phyloP scores from a whole-genome alignment of 2,113 vertebrate genomes.

The Xenopus tropicalis region UCB_Xtro_10.0 CM004452.2:51603501-51604000 shows the following conservation, averaged over 20 bases:
- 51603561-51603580: too few species aligned
- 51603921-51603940: too few species aligned
- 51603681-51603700: neutral
- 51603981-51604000: too few species aligned
- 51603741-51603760: conserved; percentile 1
- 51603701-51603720: neutral
- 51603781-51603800: neutral
- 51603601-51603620: too few species aligned
- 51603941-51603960: too few species aligned
- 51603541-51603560: neutral
- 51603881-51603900: conserved; percentile 28
- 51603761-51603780: neutral
- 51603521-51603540: conserved; percentile 54
- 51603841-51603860: conserved; percentile 62
- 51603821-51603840: conserved; percentile 65
- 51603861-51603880: conserved; percentile 27
- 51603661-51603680: neutral
- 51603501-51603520: conserved; percentile 66
- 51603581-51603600: too few species aligned
- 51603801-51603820: too few species aligned
- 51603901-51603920: too few species aligned
- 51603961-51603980: too few species aligned
- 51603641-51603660: too few species aligned
- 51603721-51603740: neutral
- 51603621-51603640: too few species aligned